Evolutionary conservation across 2,113 vertebrate genomes (phyloP), one percentile per base, ranked within the genome.

Genomic region (Sinocyclocheilus rhinocerous): DNA sequence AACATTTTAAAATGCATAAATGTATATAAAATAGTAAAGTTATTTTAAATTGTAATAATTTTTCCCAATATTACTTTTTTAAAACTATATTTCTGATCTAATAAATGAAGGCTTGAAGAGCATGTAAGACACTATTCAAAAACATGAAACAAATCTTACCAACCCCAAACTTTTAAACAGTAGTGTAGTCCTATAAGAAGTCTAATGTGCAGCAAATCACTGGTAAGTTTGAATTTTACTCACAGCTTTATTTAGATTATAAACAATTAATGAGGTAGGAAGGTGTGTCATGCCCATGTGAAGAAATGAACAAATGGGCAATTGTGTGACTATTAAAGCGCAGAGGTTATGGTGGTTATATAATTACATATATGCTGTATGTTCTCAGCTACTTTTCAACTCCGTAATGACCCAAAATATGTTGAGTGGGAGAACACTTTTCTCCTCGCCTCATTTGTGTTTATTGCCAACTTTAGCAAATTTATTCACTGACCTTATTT

Each of bases 401-500:
- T 86, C 81, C 89, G 76, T 84, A 88, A 76, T 87, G 86, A 90
- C 85, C 85, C 87, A 87, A 83, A 89, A 89, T 72, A 45, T 83
- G 36, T 85, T 33, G 36, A 50, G 85, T 80, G 78, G 42, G 69
- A 67, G 33, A 83, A 77, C 81, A 52, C 65, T 75, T 83, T 69
- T 75, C 73, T 42, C 57, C 59, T 89, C 83, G 84, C 70, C 42
- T 86, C 12, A 76, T 90, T 90, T 91, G 36, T 81, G 77, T 91
- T 92, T 77, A 90, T 90, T 87, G 86, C 73, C 86, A 88, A 80
- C 72, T 92, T 91, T 76, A 48, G 29, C 15, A 75, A 69, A 87
- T 86, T 48, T 88, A 86, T 84, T 86, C 12, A 0, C 45, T 86
- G 89, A 91, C 91, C 91, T 91, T 77, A 36, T 85, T 90, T 83